Percentiles rank a stretch among this genome's conserved stretches.
Conservation (phyloP, 2,113 vertebrate species). For the Tragelaphus imberbis region DNA sequence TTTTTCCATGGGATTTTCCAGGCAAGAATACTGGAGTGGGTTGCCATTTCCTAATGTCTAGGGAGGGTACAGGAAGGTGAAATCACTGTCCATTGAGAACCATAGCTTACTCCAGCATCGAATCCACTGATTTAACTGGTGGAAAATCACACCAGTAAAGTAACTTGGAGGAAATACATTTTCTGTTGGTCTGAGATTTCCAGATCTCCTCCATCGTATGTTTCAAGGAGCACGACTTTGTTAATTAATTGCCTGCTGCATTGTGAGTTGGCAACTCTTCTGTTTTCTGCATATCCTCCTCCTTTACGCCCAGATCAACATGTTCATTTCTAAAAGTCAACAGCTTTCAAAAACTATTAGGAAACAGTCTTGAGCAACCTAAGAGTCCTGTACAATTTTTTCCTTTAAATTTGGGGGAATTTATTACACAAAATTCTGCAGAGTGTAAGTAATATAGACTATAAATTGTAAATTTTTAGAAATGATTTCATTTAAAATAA, state of each 20-base stretch:
- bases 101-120: neutral
- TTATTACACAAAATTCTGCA: constrained; percentile 17
- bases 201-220: constrained; percentile 52
- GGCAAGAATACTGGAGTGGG: neutral
- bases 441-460: neutral
- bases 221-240: constrained; percentile 58
- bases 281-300: constrained; percentile 61
- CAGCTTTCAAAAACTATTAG: constrained; percentile 68
- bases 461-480: constrained; percentile 9
- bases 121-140: neutral
- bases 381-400: constrained; percentile 42
- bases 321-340: constrained; percentile 73
- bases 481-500: constrained; percentile 30
- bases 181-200: constrained; percentile 56
- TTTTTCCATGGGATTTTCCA: neutral
- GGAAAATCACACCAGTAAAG: constrained; percentile 7
- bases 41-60: neutral
- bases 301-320: constrained; percentile 64
- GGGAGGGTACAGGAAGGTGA: neutral
- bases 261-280: constrained; percentile 62
- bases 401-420: constrained; percentile 28
- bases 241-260: constrained; percentile 69
- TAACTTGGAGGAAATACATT: constrained; percentile 42
- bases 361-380: constrained; percentile 59
- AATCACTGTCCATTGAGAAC: neutral